Conservation (phyloP, 2,113 vertebrate genomes). For the Hippolais icterina region DNA sequence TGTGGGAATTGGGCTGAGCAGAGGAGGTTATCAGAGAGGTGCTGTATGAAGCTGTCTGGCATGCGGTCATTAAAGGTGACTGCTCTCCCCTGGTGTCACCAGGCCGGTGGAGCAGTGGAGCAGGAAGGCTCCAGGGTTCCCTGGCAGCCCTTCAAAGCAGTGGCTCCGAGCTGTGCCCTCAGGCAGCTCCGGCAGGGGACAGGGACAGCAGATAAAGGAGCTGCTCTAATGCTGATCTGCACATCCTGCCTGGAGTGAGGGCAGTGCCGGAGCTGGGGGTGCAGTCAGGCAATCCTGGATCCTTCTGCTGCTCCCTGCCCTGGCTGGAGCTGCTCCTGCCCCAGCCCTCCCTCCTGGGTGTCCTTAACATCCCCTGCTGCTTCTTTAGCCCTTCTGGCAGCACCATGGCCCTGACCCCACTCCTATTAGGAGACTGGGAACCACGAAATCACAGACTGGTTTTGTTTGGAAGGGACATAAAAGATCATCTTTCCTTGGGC, state of each 20-base stretch:
- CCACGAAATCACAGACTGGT: neutral
- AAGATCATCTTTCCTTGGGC: neutral
- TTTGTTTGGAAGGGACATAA: neutral
- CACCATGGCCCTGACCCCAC: accelerated
- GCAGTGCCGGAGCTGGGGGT: neutral
- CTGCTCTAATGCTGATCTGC: neutral
- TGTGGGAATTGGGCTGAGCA: neutral
- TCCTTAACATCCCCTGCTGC: neutral
- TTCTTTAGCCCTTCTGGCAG: neutral
- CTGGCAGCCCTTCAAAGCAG: slow-evolving; percentile 10
- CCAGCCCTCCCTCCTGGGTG: neutral
- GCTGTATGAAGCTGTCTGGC: neutral
- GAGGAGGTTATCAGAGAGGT: neutral
- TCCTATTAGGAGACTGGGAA: neutral
- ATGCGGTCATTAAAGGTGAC: neutral
- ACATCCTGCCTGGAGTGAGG: neutral
- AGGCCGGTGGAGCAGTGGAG: neutral
- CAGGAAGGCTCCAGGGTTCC: neutral
- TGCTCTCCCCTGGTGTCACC: neutral
- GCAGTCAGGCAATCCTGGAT: neutral
- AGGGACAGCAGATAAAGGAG: neutral
- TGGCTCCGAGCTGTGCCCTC: neutral
- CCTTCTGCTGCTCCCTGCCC: neutral
- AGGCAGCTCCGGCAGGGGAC: neutral
- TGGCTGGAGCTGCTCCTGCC: neutral